Conservation (phyloP, 2,888 invertebrate species). For the Rhagophthalmus giganteus region DNA sequence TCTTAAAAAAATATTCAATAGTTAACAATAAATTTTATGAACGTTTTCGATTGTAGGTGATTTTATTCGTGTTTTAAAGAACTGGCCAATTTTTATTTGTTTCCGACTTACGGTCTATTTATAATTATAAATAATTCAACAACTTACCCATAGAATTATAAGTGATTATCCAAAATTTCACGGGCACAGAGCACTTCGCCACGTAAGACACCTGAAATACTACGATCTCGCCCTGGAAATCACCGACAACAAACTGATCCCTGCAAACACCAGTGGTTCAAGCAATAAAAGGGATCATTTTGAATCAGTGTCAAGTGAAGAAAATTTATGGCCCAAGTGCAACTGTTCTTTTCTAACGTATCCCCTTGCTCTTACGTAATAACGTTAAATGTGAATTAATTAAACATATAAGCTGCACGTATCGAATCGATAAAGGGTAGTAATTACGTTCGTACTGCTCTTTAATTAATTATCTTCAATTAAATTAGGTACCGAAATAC, state of each 20-base stretch:
- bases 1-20: too few species aligned
- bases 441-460: neutral
- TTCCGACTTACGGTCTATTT: too few species aligned
- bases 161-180: too few species aligned
- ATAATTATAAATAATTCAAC: too few species aligned
- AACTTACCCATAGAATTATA: too few species aligned
- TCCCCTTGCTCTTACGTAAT: slow-evolving; percentile 17
- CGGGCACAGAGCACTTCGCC: slow-evolving; percentile 6
- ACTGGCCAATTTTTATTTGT: too few species aligned
- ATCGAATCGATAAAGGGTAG: neutral
- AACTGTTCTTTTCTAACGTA: slow-evolving; percentile 45
- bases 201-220: slow-evolving; percentile 17
- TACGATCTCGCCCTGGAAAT: slow-evolving; percentile 37
- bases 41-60: too few species aligned
- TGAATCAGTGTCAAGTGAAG: slow-evolving; percentile 59
- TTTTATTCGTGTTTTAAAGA: too few species aligned
- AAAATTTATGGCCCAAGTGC: slow-evolving; percentile 59
- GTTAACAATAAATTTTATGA: too few species aligned
- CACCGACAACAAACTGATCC: slow-evolving; percentile 48
- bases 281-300: slow-evolving; percentile 59
- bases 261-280: slow-evolving; percentile 49
- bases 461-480: neutral
- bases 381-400: slow-evolving; percentile 1
- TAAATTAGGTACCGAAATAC: too few species aligned
- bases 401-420: neutral